Evolutionary conservation across 2,797 vertebrate species (phyloP), one percentile per base, ranked within the genome.

Genomic region (Gadopsis bispinosus): DNA sequence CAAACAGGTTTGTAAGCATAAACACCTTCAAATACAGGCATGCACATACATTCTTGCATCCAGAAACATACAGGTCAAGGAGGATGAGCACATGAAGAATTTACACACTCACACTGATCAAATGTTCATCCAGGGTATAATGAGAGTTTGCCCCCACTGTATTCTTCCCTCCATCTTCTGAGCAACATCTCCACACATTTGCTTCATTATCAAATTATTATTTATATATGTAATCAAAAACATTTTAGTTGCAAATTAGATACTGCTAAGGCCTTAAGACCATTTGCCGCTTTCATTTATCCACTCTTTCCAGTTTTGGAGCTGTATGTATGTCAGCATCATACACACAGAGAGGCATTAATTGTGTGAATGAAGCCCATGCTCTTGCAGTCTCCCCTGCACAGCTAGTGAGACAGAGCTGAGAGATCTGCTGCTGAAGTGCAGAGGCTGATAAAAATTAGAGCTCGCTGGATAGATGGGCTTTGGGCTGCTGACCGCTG

Each of bases 361-460:
- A 88, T 85, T 86, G 80, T 85, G 75, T 33, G 80, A 83, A 79
- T 58, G 77, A 83, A 73, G 75, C 85, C 80, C 70, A 26, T 84
- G 89, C 80, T 82, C 48, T 75, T 39, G 22, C 50, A 55, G 74
- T 70, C 54, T 84, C 77, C 67, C 75, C 59, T 55, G 59, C 78
- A 77, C 68, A 56, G 77, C 65, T 22, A 84, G 79, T 59, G 85
- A 86, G 73, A 83, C 78, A 37, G 63, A 84, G 77, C 82, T 63
- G 67, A 79, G 67, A 66, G 77, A 83, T 80, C 80, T 59, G 73
- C 73, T 20, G 71, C 73, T 73, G 66, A 83, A 82, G 81, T 77
- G 65, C 73, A 78, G 69, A 80, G 75, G 80, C 85, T 83, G 85
- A 89, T 90, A 62, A 81, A 88, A 91, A 85, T 80, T 82, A 89